Evolutionary conservation across 1,140 invertebrate genomes (phyloP).

Genomic region (Drosophila obscura): DNA sequence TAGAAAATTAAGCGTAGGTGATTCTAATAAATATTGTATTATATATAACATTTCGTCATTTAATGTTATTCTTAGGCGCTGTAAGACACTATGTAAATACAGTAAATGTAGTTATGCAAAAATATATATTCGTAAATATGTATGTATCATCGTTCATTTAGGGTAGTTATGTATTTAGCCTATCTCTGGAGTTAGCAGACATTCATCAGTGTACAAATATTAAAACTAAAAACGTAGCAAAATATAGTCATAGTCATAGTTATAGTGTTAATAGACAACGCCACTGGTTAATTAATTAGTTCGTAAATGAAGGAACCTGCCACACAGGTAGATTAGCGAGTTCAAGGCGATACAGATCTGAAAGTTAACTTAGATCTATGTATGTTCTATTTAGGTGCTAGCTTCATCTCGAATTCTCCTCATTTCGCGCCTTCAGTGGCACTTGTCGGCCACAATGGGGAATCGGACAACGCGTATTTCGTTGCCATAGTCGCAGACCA

Average conservation of each 20-base stretch:
- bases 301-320: slow-evolving; percentile 3
- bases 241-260: neutral
- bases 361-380: slow-evolving; percentile 13
- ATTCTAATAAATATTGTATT: slow-evolving; percentile 69
- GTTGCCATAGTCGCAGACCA: slow-evolving; percentile 97
- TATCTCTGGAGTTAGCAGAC: slow-evolving; percentile 13
- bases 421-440: slow-evolving; percentile 47
- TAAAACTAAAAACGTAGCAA: slow-evolving; percentile 16
- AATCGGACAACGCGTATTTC: slow-evolving; percentile 95
- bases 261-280: slow-evolving; percentile 29
- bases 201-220: slow-evolving; percentile 5
- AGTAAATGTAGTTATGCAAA: slow-evolving; percentile 41
- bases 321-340: slow-evolving; percentile 52
- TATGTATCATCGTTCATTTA: slow-evolving; percentile 27
- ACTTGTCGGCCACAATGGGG: slow-evolving; percentile 89
- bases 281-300: slow-evolving; percentile 34
- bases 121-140: slow-evolving; percentile 50
- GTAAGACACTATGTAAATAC: slow-evolving; percentile 64
- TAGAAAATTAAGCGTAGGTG: slow-evolving; percentile 75
- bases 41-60: slow-evolving; percentile 52
- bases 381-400: slow-evolving; percentile 1
- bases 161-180: slow-evolving; percentile 25
- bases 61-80: slow-evolving; percentile 63
- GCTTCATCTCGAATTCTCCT: slow-evolving; percentile 32
- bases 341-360: slow-evolving; percentile 38